A percentile compares a stretch with the other conserved stretches of the same genome.
phyloP scores from a whole-genome alignment of 2,797 vertebrate species.

The Anguilla pacifica region DNA sequence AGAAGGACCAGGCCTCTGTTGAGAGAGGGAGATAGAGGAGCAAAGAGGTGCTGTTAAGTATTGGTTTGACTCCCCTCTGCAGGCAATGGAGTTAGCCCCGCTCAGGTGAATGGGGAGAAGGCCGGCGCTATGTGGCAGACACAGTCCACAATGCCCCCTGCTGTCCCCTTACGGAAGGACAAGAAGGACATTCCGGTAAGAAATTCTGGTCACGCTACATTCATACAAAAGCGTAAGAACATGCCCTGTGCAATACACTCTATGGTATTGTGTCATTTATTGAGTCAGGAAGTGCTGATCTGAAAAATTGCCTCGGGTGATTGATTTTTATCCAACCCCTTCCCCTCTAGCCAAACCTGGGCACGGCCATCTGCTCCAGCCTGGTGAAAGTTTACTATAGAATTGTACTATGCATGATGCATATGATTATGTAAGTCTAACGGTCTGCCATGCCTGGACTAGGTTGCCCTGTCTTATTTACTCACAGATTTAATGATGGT shows the following conservation, averaged over 20 bases:
- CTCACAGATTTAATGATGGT: too few species aligned
- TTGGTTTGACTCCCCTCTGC: conserved; percentile 26
- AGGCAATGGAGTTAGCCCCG: conserved; percentile 78
- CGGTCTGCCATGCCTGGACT: too few species aligned
- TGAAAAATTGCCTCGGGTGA: neutral
- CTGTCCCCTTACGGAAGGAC: conserved; percentile 67
- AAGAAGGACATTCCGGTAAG: conserved; percentile 78
- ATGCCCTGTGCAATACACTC: neutral
- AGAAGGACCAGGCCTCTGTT: neutral
- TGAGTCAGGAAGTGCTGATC: neutral
- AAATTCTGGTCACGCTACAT: neutral
- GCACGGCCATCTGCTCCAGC: neutral
- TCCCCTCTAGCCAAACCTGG: neutral
- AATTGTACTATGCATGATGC: neutral
- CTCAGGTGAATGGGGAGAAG: conserved; percentile 76
- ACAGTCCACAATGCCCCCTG: conserved; percentile 64
- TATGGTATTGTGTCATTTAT: neutral
- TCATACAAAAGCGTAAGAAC: neutral
- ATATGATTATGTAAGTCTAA: too few species aligned
- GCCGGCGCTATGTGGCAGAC: conserved; percentile 65
- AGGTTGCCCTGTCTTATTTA: too few species aligned
- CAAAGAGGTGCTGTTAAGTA: neutral
- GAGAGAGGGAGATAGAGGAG: neutral
- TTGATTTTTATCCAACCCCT: neutral
- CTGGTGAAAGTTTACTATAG: neutral